Base-by-base conservation (phyloP, 2,797 vertebrate genomes). In the Ambastaia sidthimunki region DNA sequence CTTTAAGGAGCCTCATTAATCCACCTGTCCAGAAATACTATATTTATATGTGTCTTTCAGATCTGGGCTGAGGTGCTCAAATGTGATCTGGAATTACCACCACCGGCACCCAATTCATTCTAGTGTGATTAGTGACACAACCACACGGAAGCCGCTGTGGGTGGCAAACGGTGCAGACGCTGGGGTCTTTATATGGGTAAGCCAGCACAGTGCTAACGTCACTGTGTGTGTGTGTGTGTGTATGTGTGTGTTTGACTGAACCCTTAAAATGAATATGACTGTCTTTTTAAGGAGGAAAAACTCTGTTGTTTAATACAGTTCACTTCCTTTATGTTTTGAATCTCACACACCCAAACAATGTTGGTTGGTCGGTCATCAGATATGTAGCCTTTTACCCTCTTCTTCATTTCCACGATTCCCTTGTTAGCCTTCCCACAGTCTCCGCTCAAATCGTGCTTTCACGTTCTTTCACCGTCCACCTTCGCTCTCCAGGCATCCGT, bases 1-100 rank as follows among this genome's bases (percentile, higher is more conserved):
- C 90, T 92, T 90, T 90, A 84, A 90, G 88, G 88, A 83, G 82
- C 28, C 81, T 59, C 90, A 91, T 93, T 92, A 93, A 93, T 92
- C 89, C 85, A 83, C 86, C 91, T 93, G 92, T 91, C 92, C 83
- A 84, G 74, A 83, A 87, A 88, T 82, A 88, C 87, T 87, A 88
- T 91, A 89, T 92, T 90, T 89, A 91, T 91, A 90, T 90, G 87
- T 91, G 87, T 87, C 87, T 60, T 78, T 90, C 87, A 87, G 88
- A 91, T 92, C 85, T 89, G 81, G 89, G 86, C 88, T 89, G 88
- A 80, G 85, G 83, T 89, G 87, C 87, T 90, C 90, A 91, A 91
- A 92, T 89, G 83, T 86, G 86, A 88, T 89, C 87, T 88, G 87
- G 89, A 93, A 92, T 92, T 91, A 92, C 90, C 89, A 81, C 77